Conservation (phyloP, 2,113 vertebrate genomes). For the Nothobranchius furzeri region DNA sequence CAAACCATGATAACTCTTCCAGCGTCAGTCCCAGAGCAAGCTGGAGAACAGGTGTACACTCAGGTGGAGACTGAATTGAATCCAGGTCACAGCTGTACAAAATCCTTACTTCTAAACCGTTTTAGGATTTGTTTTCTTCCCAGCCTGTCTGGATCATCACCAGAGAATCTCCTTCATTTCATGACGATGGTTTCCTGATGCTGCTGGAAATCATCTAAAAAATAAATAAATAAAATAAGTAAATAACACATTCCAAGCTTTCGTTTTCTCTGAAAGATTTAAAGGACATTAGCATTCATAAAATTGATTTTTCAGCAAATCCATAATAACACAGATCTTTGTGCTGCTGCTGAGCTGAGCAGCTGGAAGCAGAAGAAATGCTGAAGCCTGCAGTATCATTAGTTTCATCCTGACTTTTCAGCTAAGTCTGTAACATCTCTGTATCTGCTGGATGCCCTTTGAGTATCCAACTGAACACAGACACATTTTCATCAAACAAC, state of each 20-base stretch:
- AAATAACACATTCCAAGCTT: constrained; percentile 9
- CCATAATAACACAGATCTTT: constrained; percentile 77
- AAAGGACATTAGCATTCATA: constrained; percentile 74
- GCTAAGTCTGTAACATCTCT: constrained; percentile 48
- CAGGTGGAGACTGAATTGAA: constrained; percentile 33
- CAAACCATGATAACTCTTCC: constrained; percentile 13
- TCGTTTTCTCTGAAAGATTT: constrained; percentile 70
- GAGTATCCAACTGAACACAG: constrained; percentile 26
- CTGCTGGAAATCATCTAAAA: constrained; percentile 52
- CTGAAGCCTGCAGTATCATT: constrained; percentile 65
- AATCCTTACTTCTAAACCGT: background rate
- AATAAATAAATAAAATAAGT: background rate
- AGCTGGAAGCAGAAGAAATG: constrained; percentile 58
- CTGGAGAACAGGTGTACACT: constrained; percentile 43
- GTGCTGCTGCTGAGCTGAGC: constrained; percentile 55
- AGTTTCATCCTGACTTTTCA: constrained; percentile 50
- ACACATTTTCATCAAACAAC: constrained; percentile 24
- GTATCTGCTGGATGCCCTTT: constrained; percentile 14
- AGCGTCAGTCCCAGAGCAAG: constrained; percentile 38
- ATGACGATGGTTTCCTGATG: background rate
- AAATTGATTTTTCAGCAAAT: constrained; percentile 71
- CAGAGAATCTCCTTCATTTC: constrained; percentile 23
- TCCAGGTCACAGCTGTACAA: constrained; percentile 28
- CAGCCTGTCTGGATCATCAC: constrained; percentile 4
- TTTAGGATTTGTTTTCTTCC: background rate